Percentiles rank a stretch among this genome's conserved stretches.
phyloP scores from a whole-genome alignment of 1,140 invertebrate genomes.

The Ceratosolen fusciceps region DNA sequence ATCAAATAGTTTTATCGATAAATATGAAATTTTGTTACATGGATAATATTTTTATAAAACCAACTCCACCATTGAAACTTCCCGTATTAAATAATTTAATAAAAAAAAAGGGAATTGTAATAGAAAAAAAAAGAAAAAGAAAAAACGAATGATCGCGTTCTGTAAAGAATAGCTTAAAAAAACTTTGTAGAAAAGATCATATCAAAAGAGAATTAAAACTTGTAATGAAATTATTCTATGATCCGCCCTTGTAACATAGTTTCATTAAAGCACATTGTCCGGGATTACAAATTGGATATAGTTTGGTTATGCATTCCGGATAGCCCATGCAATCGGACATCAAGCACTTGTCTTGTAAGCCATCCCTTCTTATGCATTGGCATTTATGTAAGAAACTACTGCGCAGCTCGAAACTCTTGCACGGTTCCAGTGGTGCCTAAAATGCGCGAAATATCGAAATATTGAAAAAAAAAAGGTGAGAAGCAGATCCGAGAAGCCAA shows the following conservation, averaged over 20 bases:
- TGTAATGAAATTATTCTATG: neutral
- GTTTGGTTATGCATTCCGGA: constrained; percentile 77
- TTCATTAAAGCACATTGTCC: constrained; percentile 67
- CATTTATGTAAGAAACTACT: constrained; percentile 78
- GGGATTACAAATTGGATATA: constrained; percentile 78
- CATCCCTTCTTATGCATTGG: constrained; percentile 83
- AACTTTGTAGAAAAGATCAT: neutral
- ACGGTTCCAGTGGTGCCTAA: constrained; percentile 54
- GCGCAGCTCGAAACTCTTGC: constrained; percentile 79
- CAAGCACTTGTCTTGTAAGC: constrained; percentile 81
- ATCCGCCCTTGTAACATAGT: constrained; percentile 61
- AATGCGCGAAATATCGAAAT: no score
- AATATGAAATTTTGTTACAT: no score
- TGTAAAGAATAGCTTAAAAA: neutral
- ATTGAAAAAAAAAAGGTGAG: neutral
- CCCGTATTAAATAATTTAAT: no score
- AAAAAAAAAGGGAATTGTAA: no score
- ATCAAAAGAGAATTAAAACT: neutral
- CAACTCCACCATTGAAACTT: no score
- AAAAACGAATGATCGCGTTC: no score
- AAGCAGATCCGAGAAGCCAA: no score
- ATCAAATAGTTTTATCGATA: no score
- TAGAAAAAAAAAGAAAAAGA: neutral
- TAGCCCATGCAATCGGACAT: constrained; percentile 78
- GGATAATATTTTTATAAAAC: no score